A percentile compares a stretch with the other conserved stretches of the same genome.
Evolutionary conservation across 2,888 invertebrate species (phyloP).

Genomic region (Punctoribates punctum): DNA sequence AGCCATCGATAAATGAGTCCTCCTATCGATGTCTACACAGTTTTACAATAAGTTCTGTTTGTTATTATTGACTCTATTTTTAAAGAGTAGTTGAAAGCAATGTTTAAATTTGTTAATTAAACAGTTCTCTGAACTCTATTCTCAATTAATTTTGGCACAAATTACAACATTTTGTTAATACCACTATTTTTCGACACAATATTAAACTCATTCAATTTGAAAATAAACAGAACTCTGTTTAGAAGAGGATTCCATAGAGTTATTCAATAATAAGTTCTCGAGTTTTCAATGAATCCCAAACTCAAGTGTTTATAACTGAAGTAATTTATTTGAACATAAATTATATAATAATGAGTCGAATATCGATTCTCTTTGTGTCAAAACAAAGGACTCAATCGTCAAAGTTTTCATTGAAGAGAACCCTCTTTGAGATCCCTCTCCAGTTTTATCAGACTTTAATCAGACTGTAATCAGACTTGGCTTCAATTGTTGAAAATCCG

Average conservation of each 20-base stretch:
- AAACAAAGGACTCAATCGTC: background rate
- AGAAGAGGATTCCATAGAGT: background rate
- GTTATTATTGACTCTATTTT: too few relatives aligned
- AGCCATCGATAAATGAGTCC: too few relatives aligned
- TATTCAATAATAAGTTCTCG: background rate
- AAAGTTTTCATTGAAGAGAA: background rate
- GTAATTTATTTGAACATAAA: background rate
- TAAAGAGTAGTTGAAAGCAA: background rate
- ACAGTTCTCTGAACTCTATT: background rate
- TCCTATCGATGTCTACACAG: too few relatives aligned
- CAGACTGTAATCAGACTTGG: too few relatives aligned
- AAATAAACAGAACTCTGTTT: too few relatives aligned
- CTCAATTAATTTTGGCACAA: background rate
- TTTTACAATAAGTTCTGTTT: too few relatives aligned
- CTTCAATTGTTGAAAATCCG: too few relatives aligned
- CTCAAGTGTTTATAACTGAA: background rate
- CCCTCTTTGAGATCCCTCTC: background rate
- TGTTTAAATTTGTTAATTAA: conserved; percentile 3
- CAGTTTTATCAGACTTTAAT: too few relatives aligned
- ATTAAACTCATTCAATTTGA: too few relatives aligned
- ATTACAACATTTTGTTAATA: background rate
- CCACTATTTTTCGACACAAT: too few relatives aligned
- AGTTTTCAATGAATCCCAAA: background rate
- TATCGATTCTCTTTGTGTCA: background rate
- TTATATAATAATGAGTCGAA: background rate